phyloP scores from a whole-genome alignment of 1,140 invertebrate species.

The Ceratitis capitata region DNA sequence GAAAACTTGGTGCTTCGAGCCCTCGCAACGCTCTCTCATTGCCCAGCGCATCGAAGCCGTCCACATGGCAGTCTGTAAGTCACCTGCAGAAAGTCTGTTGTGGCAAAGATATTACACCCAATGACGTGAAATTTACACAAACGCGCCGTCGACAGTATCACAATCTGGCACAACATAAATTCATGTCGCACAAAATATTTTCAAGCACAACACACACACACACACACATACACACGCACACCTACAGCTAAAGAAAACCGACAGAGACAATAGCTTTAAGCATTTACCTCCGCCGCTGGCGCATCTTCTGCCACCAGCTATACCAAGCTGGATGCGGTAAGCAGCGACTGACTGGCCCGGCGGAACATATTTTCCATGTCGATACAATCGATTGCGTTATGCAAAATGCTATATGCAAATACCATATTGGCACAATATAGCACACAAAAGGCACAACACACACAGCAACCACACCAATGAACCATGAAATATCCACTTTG shows the following conservation, averaged over 20 bases:
- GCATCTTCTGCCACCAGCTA: slow-evolving; percentile 35
- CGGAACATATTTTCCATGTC: slow-evolving; percentile 64
- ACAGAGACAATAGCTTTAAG: not conserved
- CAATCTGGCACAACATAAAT: slow-evolving; percentile 37
- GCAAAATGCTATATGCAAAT: slow-evolving; percentile 65
- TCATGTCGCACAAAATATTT: slow-evolving; percentile 31
- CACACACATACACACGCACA: not conserved
- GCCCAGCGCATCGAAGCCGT: too few relatives aligned
- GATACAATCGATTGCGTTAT: slow-evolving; percentile 65
- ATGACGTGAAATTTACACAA: slow-evolving; percentile 27
- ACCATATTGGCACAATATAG: slow-evolving; percentile 49
- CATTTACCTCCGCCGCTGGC: not conserved
- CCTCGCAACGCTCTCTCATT: too few relatives aligned
- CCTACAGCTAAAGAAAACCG: not conserved
- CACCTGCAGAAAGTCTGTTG: slow-evolving; percentile 20
- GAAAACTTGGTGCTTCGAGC: too few relatives aligned
- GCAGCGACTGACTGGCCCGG: not conserved
- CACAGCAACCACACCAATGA: slow-evolving; percentile 11
- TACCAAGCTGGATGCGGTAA: not conserved
- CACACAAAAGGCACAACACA: slow-evolving; percentile 24
- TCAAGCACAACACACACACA: not conserved
- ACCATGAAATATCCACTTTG: slow-evolving; percentile 27
- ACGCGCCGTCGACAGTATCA: slow-evolving; percentile 12
- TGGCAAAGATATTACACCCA: not conserved
- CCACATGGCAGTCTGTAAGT: not conserved